These are phyloP conservation scores for Lycaena phlaeas DNA, from an alignment of 2,888 invertebrate genomes.

Conservation along the genomic window DNA sequence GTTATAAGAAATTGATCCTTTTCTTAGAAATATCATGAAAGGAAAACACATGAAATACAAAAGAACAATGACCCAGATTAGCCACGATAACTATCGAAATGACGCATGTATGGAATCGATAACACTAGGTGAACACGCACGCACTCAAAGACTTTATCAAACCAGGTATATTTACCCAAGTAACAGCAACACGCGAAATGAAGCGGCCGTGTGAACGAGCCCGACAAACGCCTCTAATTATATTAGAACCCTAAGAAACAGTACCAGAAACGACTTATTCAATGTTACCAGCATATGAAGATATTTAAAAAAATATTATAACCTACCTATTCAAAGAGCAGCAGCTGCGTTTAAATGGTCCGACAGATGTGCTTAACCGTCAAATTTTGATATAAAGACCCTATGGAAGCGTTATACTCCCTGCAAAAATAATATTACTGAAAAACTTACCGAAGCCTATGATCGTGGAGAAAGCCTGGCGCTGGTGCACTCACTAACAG, in stretches of 20 bases:
- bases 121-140: slow-evolving; percentile 59
- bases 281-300: slow-evolving; percentile 33
- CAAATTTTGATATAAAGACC: slow-evolving; percentile 44
- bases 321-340: slow-evolving; percentile 50
- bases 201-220: slow-evolving; percentile 46
- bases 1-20: background rate
- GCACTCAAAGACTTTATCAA: slow-evolving; percentile 58
- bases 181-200: slow-evolving; percentile 54
- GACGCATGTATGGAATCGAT: slow-evolving; percentile 70
- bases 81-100: slow-evolving; percentile 65
- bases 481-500: slow-evolving; percentile 66
- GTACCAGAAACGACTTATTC: slow-evolving; percentile 35
- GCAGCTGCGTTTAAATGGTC: slow-evolving; percentile 60
- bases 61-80: slow-evolving; percentile 72
- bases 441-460: slow-evolving; percentile 44
- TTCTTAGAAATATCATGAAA: slow-evolving; percentile 21
- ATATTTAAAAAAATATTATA: slow-evolving; percentile 46
- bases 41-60: slow-evolving; percentile 52
- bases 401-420: slow-evolving; percentile 34
- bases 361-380: slow-evolving; percentile 59
- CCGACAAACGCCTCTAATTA: slow-evolving; percentile 34
- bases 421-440: slow-evolving; percentile 26
- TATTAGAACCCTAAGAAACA: slow-evolving; percentile 40
- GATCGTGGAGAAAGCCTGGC: slow-evolving; percentile 32
- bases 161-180: slow-evolving; percentile 56